A percentile compares a stretch with the other conserved stretches of the same genome.
Evolutionary conservation across 2,797 vertebrate genomes (phyloP).

Genomic region (Acanthurus lineatus): DNA sequence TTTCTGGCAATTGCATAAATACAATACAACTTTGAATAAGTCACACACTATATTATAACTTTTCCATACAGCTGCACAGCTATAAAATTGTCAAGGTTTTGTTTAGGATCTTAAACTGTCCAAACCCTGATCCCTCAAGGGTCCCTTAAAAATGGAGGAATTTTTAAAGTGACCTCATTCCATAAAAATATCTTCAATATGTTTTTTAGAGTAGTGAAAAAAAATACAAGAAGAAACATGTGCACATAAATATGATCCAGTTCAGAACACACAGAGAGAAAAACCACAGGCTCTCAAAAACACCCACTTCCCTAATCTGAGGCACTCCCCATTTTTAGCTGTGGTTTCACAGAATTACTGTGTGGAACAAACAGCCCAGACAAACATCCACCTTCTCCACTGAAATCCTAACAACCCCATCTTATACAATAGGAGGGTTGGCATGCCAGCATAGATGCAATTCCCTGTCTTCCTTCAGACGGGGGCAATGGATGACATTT

Average conservation of each 20-base stretch:
- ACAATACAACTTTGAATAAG: conserved; percentile 3
- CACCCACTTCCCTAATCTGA: conserved; percentile 66
- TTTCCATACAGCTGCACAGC: background rate
- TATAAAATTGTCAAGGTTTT: conserved; percentile 19
- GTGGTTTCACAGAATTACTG: conserved; percentile 54
- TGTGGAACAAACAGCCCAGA: conserved; percentile 48
- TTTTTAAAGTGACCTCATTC: conserved; percentile 30
- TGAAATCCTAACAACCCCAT: conserved; percentile 19
- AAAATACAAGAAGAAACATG: conserved; percentile 38
- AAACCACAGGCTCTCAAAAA: conserved; percentile 58
- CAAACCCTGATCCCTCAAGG: conserved; percentile 2
- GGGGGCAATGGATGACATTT: conserved; percentile 55
- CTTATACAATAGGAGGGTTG: conserved; percentile 24
- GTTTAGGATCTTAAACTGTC: background rate
- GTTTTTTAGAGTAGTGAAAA: conserved; percentile 23
- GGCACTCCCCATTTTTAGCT: conserved; percentile 54
- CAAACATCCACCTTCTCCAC: conserved; percentile 49
- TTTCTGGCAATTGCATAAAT: conserved; percentile 7
- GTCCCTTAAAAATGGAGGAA: conserved; percentile 12
- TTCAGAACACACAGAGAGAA: conserved; percentile 52
- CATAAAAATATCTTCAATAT: conserved; percentile 18
- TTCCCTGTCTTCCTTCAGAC: conserved; percentile 32
- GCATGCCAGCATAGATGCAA: conserved; percentile 16
- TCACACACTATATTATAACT: background rate
- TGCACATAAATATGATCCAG: conserved; percentile 25